Base-by-base conservation (phyloP, 2,888 invertebrate species). In the Sinodicranocentrus sp. region DNA sequence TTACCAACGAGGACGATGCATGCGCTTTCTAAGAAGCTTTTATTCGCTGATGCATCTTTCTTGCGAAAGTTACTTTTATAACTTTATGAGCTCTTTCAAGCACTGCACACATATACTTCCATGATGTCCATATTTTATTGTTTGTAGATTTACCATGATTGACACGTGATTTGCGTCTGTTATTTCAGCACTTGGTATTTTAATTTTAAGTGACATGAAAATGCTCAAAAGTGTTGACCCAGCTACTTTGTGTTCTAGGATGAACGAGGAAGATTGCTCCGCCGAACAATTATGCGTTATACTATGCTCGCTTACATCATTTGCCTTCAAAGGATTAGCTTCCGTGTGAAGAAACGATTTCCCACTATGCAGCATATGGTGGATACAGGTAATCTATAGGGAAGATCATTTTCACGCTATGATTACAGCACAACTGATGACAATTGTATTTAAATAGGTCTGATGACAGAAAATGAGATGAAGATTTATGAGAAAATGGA, bases 351-450 rank as follows among this genome's bases (percentile, higher is more conserved):
- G 90, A 93, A 96, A 90, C 93, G 97, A 84, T 97, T 97, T 91
- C 97, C 97, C 19, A 94, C 95, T 15, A 94, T 96, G 92, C 96
- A 97, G 90, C 97, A 97, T 91, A 94, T 97, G 89, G 96, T 97
- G 39, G 97, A 97, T 91, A 95, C 96, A 87, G 97, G 95, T 95
- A 91, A 93, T n/a, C n/a, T n/a, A n/a, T n/a, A n/a, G n/a, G n/a
- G n/a, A n/a, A n/a, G n/a, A n/a, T n/a, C n/a, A n/a, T n/a, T n/a
- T n/a, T n/a, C n/a, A n/a, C n/a, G n/a, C n/a, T n/a, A n/a, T n/a
- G n/a, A 48, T 48, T 48, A 10, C 15, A 23, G 15, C 21, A 5
- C 21, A 57, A 57, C 57, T 57, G 1, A 57, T 6, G 5, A 57
- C 8, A 57, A 21, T 21, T 57, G 2, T 15, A 57, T 6, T 57